These are phyloP conservation scores for Myocastor coypus DNA, from an alignment of 2,113 vertebrate genomes.

Conservation along the genomic window DNA sequence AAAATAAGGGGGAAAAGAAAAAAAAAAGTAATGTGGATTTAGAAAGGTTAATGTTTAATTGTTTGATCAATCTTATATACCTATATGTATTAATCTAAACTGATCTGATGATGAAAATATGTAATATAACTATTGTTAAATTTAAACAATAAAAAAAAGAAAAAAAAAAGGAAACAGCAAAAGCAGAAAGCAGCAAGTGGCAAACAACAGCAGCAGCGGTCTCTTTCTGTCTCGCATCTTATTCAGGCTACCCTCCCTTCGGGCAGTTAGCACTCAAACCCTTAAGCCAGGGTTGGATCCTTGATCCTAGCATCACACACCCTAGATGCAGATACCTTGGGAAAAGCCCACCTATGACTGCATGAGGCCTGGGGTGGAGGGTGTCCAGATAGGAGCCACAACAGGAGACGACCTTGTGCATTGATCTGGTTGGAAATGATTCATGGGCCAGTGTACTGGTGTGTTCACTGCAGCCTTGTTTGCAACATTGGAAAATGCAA, in stretches of 20 bases:
- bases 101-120: too few species aligned
- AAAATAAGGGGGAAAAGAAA: too few species aligned
- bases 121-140: too few species aligned
- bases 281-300: not conserved
- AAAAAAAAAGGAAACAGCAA: too few species aligned
- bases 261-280: not conserved
- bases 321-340: not conserved
- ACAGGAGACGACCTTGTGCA: not conserved
- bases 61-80: too few species aligned
- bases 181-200: not conserved
- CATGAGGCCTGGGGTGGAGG: not conserved
- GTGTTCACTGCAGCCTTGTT: not conserved
- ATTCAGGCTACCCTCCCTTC: not conserved
- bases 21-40: too few species aligned
- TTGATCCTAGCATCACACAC: not conserved
- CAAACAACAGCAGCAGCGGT: not conserved
- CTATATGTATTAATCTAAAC: too few species aligned
- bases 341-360: not conserved
- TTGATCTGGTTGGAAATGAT: not conserved
- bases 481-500: slow-evolving; percentile 14
- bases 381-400: not conserved
- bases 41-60: too few species aligned
- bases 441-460: not conserved
- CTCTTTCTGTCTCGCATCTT: not conserved
- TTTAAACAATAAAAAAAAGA: too few species aligned